phyloP scores from a whole-genome alignment of 2,888 invertebrate species.

The Conus canariensis region DNA sequence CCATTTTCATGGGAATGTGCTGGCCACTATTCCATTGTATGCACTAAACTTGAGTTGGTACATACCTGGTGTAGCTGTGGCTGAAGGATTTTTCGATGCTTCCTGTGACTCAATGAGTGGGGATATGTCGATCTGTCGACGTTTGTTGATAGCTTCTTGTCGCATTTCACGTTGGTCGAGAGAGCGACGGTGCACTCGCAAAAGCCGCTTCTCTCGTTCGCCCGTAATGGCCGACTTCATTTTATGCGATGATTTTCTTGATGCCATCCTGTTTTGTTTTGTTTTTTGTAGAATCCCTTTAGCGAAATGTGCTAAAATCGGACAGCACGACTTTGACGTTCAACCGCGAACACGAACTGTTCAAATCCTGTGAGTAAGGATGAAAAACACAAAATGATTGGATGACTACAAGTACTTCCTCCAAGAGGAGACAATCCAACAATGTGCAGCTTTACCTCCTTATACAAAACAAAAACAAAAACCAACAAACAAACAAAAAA shows the following conservation, averaged over 20 bases:
- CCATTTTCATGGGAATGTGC: too few species aligned
- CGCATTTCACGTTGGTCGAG: constrained; percentile 63
- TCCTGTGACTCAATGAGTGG: constrained; percentile 59
- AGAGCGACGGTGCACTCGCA: constrained; percentile 61
- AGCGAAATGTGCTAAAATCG: background rate
- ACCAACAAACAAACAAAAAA: too few species aligned
- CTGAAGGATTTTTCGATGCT: constrained; percentile 28
- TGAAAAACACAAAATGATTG: constrained; percentile 18
- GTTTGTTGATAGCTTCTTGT: constrained; percentile 57
- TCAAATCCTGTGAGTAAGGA: constrained; percentile 24
- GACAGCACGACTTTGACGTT: background rate
- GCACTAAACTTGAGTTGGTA: too few species aligned
- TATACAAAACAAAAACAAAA: too few species aligned
- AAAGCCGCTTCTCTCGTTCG: constrained; percentile 33
- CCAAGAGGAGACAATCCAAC: background rate
- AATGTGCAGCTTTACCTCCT: background rate
- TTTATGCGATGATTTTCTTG: constrained; percentile 42
- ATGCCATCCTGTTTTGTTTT: constrained; percentile 10
- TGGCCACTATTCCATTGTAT: too few species aligned
- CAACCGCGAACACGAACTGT: constrained; percentile 20
- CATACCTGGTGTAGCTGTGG: constrained; percentile 24
- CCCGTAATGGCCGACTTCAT: constrained; percentile 37
- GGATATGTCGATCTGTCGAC: constrained; percentile 64
- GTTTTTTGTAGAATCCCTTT: too few species aligned
- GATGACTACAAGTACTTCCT: constrained; percentile 12